phyloP scores from a whole-genome alignment of 2,797 vertebrate species.

The Picus viridis region DNA sequence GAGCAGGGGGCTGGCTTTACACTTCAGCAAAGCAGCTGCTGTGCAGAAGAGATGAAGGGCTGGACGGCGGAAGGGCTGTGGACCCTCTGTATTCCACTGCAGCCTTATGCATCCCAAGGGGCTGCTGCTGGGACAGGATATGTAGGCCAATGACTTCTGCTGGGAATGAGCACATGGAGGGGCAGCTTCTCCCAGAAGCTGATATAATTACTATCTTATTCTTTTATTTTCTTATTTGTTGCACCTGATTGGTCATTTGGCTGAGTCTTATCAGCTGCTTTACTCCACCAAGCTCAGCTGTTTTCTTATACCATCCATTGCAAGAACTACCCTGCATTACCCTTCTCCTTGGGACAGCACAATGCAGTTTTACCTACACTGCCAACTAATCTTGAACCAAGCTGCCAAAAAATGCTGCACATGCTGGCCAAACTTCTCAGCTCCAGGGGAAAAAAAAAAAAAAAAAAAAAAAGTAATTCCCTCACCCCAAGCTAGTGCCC shows the following conservation, averaged over 20 bases:
- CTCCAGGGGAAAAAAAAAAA: slow-evolving; percentile 11
- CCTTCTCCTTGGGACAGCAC: background rate
- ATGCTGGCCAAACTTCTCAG: background rate
- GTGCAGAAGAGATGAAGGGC: background rate
- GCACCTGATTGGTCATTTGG: slow-evolving; percentile 3
- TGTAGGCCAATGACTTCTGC: background rate
- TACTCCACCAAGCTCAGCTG: background rate
- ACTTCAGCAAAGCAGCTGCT: background rate
- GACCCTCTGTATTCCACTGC: background rate
- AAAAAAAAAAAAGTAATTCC: background rate
- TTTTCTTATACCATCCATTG: background rate
- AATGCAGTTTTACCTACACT: background rate
- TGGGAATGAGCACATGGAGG: background rate
- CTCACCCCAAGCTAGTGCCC: background rate
- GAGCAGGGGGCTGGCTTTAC: background rate
- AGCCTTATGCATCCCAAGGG: fast-evolving
- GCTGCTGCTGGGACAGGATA: background rate
- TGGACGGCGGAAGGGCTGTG: background rate
- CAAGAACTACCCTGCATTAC: background rate
- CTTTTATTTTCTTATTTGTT: background rate
- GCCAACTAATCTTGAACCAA: background rate
- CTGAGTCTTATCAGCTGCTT: background rate
- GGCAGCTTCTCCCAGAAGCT: background rate
- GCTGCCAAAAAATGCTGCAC: background rate
- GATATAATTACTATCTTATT: background rate